phyloP scores from a whole-genome alignment of 2,888 invertebrate genomes.

The Notocelia uddmanniana region DNA sequence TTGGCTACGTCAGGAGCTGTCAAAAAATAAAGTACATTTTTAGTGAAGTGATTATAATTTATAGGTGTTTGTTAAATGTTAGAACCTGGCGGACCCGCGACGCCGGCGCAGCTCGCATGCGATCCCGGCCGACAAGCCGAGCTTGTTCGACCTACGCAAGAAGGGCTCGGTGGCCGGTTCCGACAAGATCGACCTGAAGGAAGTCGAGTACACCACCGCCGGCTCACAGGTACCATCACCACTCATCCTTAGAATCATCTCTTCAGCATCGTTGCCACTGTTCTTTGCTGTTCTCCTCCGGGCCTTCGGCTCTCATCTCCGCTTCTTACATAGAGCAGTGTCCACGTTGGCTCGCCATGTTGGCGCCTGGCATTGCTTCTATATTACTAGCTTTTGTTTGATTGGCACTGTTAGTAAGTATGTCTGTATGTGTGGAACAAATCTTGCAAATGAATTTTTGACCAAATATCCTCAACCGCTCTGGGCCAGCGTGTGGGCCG shows the following conservation, averaged over 20 bases:
- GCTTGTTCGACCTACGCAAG: slow-evolving; percentile 57
- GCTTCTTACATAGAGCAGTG: too few relatives aligned
- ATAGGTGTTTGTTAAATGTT: slow-evolving; percentile 43
- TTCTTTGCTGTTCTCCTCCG: too few relatives aligned
- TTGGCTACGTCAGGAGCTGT: neutral
- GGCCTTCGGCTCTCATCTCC: too few relatives aligned
- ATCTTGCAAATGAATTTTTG: too few relatives aligned
- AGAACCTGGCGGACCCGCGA: slow-evolving; percentile 87
- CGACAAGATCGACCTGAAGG: slow-evolving; percentile 60
- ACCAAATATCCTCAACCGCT: too few relatives aligned
- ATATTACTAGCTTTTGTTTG: too few relatives aligned
- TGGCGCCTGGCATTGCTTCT: too few relatives aligned
- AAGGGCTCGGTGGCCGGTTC: slow-evolving; percentile 67
- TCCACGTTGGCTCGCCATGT: too few relatives aligned
- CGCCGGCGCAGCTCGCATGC: slow-evolving; percentile 83
- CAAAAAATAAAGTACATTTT: neutral
- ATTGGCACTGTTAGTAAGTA: too few relatives aligned
- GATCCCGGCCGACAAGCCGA: slow-evolving; percentile 66
- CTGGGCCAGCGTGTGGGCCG: too few relatives aligned
- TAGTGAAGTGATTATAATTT: neutral
- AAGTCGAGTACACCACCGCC: slow-evolving; percentile 70
- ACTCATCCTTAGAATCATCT: neutral
- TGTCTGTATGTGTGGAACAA: too few relatives aligned
- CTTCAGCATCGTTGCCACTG: too few relatives aligned
- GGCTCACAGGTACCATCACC: slow-evolving; percentile 4